Conservation (phyloP, 2,888 invertebrate species). For the Brenthis hecate region DNA sequence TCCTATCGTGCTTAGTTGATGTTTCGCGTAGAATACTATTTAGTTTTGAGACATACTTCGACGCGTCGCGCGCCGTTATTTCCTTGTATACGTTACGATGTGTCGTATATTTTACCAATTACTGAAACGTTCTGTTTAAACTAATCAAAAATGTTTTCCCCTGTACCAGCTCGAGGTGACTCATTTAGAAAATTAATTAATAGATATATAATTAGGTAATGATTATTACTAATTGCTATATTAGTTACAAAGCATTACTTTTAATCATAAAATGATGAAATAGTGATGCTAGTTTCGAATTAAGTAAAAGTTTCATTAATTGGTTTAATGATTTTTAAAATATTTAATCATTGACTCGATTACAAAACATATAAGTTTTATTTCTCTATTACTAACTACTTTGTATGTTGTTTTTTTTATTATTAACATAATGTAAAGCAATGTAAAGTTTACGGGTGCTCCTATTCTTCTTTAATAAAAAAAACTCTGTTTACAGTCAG, state of each 20-base stretch:
- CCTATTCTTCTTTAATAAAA: too few relatives aligned
- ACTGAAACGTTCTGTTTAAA: background rate
- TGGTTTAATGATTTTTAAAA: background rate
- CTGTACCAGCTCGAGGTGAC: background rate
- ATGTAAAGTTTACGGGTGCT: too few relatives aligned
- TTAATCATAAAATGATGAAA: background rate
- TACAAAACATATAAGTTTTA: too few relatives aligned
- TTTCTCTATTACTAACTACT: too few relatives aligned
- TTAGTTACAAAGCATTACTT: constrained; percentile 11
- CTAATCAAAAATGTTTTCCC: background rate
- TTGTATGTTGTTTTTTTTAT: too few relatives aligned
- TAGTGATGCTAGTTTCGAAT: background rate
- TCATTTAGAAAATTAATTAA: background rate
- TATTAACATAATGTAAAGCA: too few relatives aligned
- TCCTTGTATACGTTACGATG: constrained; percentile 47
- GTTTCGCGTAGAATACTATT: constrained; percentile 67
- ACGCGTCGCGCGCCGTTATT: constrained; percentile 56
- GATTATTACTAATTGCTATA: constrained; percentile 16
- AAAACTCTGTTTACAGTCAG: too few relatives aligned
- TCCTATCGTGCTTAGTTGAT: constrained; percentile 69
- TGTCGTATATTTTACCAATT: constrained; percentile 34
- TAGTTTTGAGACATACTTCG: constrained; percentile 54
- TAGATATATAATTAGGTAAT: constrained; percentile 15
- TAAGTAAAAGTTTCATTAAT: background rate
- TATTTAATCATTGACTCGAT: too few relatives aligned